phyloP scores from a whole-genome alignment of 2,113 vertebrate species.

The Pelobates fuscus region DNA sequence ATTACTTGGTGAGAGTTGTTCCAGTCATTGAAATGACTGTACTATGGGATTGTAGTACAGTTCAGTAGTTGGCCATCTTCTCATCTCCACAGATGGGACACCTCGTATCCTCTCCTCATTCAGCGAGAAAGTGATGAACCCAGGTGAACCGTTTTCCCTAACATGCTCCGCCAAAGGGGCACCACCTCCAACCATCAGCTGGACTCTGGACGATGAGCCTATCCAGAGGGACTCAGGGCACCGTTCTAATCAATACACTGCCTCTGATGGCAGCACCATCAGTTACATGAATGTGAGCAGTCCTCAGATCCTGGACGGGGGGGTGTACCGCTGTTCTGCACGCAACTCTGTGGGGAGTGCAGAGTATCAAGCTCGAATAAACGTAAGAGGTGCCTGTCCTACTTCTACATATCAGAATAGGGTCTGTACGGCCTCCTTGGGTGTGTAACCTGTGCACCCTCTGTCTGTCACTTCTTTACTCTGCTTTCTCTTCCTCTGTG shows the following conservation, averaged over 20 bases:
- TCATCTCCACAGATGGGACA: constrained; percentile 80
- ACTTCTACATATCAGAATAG: constrained; percentile 99
- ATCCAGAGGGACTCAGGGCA: constrained; percentile 84
- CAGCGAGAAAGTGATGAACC: constrained; percentile 95
- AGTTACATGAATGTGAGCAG: constrained; percentile 94
- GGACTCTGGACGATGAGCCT: constrained; percentile 95
- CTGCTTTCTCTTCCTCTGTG: not conserved
- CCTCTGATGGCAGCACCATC: constrained; percentile 90
- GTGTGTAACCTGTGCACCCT: constrained; percentile 19
- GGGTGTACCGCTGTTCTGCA: constrained; percentile 96
- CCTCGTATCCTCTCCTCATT: constrained; percentile 95
- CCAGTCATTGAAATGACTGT: too few species aligned
- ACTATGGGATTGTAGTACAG: too few species aligned
- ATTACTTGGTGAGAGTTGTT: too few species aligned
- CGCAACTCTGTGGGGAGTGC: constrained; percentile 98
- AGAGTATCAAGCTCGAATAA: constrained; percentile 99
- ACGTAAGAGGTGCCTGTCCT: constrained; percentile 99
- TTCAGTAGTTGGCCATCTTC: not conserved
- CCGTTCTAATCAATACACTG: constrained; percentile 93
- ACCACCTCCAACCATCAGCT: constrained; percentile 92
- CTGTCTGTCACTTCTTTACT: constrained; percentile 1
- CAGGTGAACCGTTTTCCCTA: constrained; percentile 93
- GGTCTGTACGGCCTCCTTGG: constrained; percentile 65
- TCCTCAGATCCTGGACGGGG: constrained; percentile 95
- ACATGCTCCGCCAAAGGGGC: constrained; percentile 96